Percentiles rank a stretch among this genome's conserved stretches.
phyloP scores from a whole-genome alignment of 37 sponge, comb jelly and placozoan genomes.

The Aplysina aerophoba region DNA sequence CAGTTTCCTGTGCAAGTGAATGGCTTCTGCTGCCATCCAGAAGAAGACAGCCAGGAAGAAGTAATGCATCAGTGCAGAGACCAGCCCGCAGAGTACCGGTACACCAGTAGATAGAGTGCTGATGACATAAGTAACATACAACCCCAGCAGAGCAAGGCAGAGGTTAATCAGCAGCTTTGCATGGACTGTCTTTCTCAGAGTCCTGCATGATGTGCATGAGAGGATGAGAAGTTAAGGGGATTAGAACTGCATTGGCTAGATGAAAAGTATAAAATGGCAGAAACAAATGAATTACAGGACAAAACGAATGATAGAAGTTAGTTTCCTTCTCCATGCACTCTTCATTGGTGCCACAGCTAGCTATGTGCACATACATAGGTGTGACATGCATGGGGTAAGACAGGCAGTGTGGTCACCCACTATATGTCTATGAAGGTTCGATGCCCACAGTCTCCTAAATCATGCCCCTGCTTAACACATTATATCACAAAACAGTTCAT shows the following conservation, averaged over 20 bases:
- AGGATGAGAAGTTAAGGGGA: too few relatives aligned
- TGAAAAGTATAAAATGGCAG: too few relatives aligned
- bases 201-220: background rate
- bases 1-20: slow-evolving; percentile 35
- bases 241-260: too few relatives aligned
- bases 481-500: too few relatives aligned
- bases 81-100: slow-evolving; percentile 16
- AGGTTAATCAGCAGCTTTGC: background rate
- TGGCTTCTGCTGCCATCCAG: slow-evolving; percentile 33
- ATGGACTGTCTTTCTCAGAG: background rate
- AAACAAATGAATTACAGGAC: too few relatives aligned
- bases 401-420: too few relatives aligned
- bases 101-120: background rate
- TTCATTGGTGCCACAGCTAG: too few relatives aligned
- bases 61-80: slow-evolving; percentile 43
- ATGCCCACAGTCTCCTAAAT: background rate
- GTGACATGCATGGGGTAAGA: too few relatives aligned
- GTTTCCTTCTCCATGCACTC: too few relatives aligned
- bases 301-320: too few relatives aligned
- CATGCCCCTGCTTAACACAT: background rate
- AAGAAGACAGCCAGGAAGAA: slow-evolving; percentile 49
- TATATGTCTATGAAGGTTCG: too few relatives aligned
- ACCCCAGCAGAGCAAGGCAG: background rate
- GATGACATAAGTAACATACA: background rate
- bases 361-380: too few relatives aligned